A percentile compares a stretch with the other conserved stretches of the same genome.
These are phyloP conservation scores for Caerostris extrusa DNA, from an alignment of 1,140 invertebrate species.

Conservation along the genomic window DNA sequence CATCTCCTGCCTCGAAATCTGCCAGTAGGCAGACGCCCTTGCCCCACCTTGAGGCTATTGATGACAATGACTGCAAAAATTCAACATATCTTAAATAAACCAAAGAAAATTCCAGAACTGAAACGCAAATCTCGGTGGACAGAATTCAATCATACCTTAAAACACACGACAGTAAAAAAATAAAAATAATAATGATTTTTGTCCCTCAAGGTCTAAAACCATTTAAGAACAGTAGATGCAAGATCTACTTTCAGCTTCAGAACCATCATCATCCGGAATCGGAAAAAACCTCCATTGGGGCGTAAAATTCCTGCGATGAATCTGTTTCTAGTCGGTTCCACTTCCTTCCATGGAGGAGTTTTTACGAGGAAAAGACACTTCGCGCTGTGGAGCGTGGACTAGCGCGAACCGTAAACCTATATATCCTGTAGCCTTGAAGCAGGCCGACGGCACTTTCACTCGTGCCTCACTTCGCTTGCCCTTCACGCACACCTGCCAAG, in stretches of 20 bases:
- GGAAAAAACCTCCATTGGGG: not conserved
- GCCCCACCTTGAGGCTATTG: too few relatives aligned
- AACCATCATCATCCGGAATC: not conserved
- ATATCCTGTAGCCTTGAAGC: constrained; percentile 58
- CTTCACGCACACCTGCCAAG: constrained; percentile 63
- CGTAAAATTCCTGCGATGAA: not conserved
- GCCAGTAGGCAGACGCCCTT: too few relatives aligned
- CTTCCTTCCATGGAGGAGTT: constrained; percentile 17
- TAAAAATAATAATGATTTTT: too few relatives aligned
- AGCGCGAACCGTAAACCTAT: constrained; percentile 51
- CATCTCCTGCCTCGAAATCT: too few relatives aligned
- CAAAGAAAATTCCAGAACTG: too few relatives aligned
- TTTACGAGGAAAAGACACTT: constrained; percentile 16
- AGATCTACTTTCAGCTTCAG: not conserved
- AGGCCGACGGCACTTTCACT: constrained; percentile 25
- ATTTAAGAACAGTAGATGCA: too few relatives aligned
- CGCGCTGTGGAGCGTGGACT: constrained; percentile 27
- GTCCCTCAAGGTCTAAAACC: too few relatives aligned
- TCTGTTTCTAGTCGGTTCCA: constrained; percentile 6
- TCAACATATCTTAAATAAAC: too few relatives aligned
- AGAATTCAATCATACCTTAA: too few relatives aligned
- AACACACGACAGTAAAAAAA: too few relatives aligned
- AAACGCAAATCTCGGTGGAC: too few relatives aligned
- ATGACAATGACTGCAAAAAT: too few relatives aligned
- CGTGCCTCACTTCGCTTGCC: constrained; percentile 33